Conservation (phyloP, 2,797 vertebrate genomes). For the Euphonia xanthogaster region DNA sequence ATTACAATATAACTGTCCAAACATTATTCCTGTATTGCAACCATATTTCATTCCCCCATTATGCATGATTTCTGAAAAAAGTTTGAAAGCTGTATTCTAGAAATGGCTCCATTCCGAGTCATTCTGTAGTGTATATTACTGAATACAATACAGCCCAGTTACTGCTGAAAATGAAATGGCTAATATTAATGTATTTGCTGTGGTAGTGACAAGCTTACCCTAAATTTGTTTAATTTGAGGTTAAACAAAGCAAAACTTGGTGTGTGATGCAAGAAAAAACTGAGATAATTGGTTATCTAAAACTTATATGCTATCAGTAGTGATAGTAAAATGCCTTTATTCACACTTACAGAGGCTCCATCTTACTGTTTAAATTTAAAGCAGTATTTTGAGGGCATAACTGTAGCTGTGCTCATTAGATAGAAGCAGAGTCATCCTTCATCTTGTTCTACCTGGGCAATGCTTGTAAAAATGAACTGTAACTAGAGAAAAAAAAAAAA, state of each 20-base stretch:
- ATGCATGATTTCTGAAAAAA: slow-evolving; percentile 12
- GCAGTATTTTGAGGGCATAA: neutral
- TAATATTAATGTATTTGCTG: neutral
- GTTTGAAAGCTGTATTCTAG: neutral
- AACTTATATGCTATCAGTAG: neutral
- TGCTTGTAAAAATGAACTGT: neutral
- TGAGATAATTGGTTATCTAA: neutral
- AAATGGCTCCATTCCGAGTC: slow-evolving; percentile 28
- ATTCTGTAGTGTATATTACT: neutral
- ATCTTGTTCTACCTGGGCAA: neutral
- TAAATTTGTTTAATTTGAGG: neutral
- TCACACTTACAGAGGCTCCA: neutral
- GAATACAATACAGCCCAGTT: neutral
- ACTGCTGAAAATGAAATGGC: neutral
- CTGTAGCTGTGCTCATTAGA: neutral
- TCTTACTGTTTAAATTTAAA: neutral
- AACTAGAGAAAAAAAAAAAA: neutral
- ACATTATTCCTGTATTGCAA: neutral
- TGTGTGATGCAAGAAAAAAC: neutral
- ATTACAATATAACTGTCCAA: neutral
- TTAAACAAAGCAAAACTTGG: neutral
- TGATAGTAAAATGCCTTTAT: neutral
- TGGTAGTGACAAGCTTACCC: neutral
- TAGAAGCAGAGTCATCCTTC: neutral
- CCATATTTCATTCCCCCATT: neutral